Base-by-base conservation (phyloP, 2,113 vertebrate genomes). In the Rattus norvegicus region DNA sequence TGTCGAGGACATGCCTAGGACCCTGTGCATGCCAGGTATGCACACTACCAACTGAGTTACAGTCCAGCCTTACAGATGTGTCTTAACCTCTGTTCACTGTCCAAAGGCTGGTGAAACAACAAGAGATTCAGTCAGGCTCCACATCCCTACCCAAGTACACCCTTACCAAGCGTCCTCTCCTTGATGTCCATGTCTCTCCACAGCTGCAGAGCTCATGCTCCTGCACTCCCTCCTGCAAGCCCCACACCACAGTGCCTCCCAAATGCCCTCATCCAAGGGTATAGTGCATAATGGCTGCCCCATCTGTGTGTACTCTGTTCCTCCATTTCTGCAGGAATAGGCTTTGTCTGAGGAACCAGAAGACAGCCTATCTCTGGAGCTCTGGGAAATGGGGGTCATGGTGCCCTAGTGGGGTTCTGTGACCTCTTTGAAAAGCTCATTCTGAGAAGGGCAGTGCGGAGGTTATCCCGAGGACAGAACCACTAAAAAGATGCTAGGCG, bases 91-190 rank as follows among this genome's bases (percentile, higher is more conserved):
- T 81, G 59, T 47, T 69, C 67, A 16, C 12, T 54, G 24, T 30
- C 65, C n/a, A 67, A 56, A 52, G 1, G 47, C 70, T 39, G 67
- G 30, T 2, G 1, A 24, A 49, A 70, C 47, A 69, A 39, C 1
- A 47, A 54, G 13, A 24, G 67, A 67, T 0, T 13, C 17, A n/a
- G 22, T 14, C 0, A 26, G 20, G 28, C 12, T 22, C 7, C 36
- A 39, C 43, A 56, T 17, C 52, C 52, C 76, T 10, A 7, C 43
- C 33, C 12, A 2, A 17, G 4, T 36, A 56, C 10, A 26, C 65
- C 17, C n/a, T 7, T 26, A 43, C 20, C 19, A 65, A 67, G 36
- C 6, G 3, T 43, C 13, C 49, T 69, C 22, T 70, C 30, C n/a
- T 43, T 19, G 10, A 43, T 39, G 22, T 10, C 5, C 4, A 12